Base-by-base conservation (phyloP, 2,113 vertebrate species). In the Corydoras sp. region DNA sequence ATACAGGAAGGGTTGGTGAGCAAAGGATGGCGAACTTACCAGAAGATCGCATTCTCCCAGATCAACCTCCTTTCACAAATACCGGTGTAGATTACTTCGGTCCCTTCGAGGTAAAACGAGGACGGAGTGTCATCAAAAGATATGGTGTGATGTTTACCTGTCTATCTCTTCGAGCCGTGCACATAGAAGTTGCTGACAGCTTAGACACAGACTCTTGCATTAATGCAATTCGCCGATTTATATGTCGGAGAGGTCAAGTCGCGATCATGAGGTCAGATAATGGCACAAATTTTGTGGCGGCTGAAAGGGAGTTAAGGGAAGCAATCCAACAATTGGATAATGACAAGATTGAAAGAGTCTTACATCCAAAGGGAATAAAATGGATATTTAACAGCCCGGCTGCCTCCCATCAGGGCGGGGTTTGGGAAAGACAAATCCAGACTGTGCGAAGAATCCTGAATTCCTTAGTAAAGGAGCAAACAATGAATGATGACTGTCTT, bases 261-360 rank as follows among this genome's bases (percentile, higher is more conserved):
- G 24, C 50, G 2, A 14, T 64, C 10, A 66, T 78, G n/a, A 4
- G 60, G 3, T 71, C 72, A 4, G 72, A 78, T 32, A 78, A 75
- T 29, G 67, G 72, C 12, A 78, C 63, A 14, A 75, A 75, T 15
- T 71, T 75, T 50, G 32, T 69, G 1, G 51, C 6, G 0, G 65
- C 65, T 1, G 58, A 69, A 15, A 56, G 58, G 9, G 59, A 74
- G 51, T 12, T 74, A n/a, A 3, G 7, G 3, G 65, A 55, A 43
- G 29, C 72, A 12, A 11, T 74, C 6, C 5, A 54, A 62, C n/a
- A n/a, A n/a, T n/a, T n/a, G n/a, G n/a, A n/a, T n/a, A n/a, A n/a
- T n/a, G n/a, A n/a, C n/a, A n/a, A n/a, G 2, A 68, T 73, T 30
- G 5, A 15, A 7, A 31, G 14, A 0, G 30, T 5, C 2, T 10